Evolutionary conservation across 1,140 invertebrate species (phyloP).

Genomic region (Potamilus streckersoni): DNA sequence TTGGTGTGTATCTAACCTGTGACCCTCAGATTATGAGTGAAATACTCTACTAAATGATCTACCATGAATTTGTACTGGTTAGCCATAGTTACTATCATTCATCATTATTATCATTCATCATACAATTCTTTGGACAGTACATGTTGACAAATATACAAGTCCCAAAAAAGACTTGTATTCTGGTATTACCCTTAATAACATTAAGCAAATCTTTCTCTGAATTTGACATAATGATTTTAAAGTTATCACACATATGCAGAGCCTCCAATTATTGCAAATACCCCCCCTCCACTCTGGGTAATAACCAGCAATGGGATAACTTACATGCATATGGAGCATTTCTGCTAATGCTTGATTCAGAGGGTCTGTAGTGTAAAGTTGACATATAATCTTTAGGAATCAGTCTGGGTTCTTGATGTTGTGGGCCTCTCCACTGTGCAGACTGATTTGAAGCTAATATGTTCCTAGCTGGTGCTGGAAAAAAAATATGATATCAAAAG

Average conservation of each 20-base stretch:
- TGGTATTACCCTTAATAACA: background rate
- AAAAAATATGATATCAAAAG: background rate
- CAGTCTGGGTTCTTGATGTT: constrained; percentile 19
- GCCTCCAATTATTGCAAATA: background rate
- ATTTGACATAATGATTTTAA: background rate
- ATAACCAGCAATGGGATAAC: background rate
- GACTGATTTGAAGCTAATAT: constrained; percentile 22
- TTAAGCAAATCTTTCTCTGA: background rate
- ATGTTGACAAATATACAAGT: background rate
- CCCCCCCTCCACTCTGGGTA: background rate
- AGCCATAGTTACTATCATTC: too few species aligned
- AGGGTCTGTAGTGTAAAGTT: constrained; percentile 21
- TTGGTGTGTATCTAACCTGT: too few species aligned
- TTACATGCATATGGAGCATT: constrained; percentile 45
- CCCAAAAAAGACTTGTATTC: background rate
- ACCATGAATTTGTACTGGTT: too few species aligned
- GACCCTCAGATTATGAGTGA: too few species aligned
- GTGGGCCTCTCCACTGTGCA: constrained; percentile 35
- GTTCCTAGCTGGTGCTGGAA: constrained; percentile 30
- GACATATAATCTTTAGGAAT: constrained; percentile 23
- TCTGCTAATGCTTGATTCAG: constrained; percentile 34
- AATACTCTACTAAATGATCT: too few species aligned
- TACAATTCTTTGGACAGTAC: background rate
- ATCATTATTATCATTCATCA: background rate
- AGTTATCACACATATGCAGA: too few species aligned